Base-by-base conservation (phyloP, 2,113 vertebrate genomes). In the Pavo muticus region DNA sequence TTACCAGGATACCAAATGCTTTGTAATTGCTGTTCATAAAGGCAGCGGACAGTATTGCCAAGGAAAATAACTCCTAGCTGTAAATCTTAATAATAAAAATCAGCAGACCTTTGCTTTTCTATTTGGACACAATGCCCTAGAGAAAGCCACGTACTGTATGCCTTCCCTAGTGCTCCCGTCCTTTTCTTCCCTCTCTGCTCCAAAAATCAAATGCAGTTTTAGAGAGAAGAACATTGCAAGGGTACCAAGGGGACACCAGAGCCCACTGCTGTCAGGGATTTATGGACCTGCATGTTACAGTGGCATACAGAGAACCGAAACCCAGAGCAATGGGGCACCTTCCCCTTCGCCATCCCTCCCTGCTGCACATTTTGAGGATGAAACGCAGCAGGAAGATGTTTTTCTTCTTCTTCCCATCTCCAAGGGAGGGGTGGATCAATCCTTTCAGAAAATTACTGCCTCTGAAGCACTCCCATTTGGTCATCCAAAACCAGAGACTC, bases 11-110 rank as follows among this genome's bases (percentile, higher is more conserved):
- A 88, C 82, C 96, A 96, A 91, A 47, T 39, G 61, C 94, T 73
- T 35, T 57, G 94, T 94, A 96, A 96, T 95, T 91, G 94, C 90
- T 70, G 94, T 90, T 97, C 93, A 75, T 93, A 94, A 96, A 91
- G 63, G 93, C 29, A 18, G 91, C 13, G 77, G 95, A 76, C 77
- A 56, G 56, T 29, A 95, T 56, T 64, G 93, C 97, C 94, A 87
- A 65, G 96, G 96, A 96, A 96, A 93, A 95, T 88, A 97, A 91
- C 95, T 94, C 87, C 95, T 56, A 29, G 84, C 93, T 94, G 94
- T 93, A 96, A 96, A 95, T 97, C 91, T 96, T 91, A 84, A 92
- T 92, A 73, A 89, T 86, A 89, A 94, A 94, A 95, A 75, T 39
- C 94, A 93, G 64, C 83, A 81, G 94, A 92, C 75, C 88, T 95